These are phyloP conservation scores for Phoeniculus purpureus DNA, from an alignment of 2,797 vertebrate genomes.

Conservation along the genomic window DNA sequence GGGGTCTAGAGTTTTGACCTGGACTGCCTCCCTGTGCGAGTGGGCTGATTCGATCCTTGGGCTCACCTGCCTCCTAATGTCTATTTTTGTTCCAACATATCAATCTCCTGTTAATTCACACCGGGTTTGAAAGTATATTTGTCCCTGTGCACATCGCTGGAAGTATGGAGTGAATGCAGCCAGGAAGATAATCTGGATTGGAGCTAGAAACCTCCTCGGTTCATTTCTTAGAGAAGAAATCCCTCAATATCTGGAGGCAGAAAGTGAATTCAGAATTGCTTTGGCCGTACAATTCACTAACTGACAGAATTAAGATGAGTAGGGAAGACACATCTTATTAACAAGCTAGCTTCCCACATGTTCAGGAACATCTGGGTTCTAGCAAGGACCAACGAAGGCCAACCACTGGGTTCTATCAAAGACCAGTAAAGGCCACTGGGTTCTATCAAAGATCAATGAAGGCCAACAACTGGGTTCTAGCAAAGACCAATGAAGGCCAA, in stretches of 20 bases:
- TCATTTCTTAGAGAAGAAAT: neutral
- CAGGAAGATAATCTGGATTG: neutral
- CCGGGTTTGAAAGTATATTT: neutral
- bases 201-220: neutral
- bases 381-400: neutral
- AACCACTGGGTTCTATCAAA: neutral
- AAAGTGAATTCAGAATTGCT: neutral
- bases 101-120: conserved; percentile 6
- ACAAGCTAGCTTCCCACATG: conserved; percentile 47
- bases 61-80: neutral
- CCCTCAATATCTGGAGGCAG: neutral
- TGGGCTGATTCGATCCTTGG: neutral
- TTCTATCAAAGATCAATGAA: no score
- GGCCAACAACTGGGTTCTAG: conserved; percentile 53
- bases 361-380: conserved; percentile 52
- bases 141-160: neutral
- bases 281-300: conserved; percentile 30
- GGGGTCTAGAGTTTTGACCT: neutral
- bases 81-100: conserved; percentile 1
- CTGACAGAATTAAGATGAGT: conserved; percentile 8
- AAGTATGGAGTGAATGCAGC: neutral
- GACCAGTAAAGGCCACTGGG: conserved; percentile 67
- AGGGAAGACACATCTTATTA: conserved; percentile 55
- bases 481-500: neutral
- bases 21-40: neutral